Base-by-base conservation (phyloP, 2,888 invertebrate genomes). In the Elgonia sp. region DNA sequence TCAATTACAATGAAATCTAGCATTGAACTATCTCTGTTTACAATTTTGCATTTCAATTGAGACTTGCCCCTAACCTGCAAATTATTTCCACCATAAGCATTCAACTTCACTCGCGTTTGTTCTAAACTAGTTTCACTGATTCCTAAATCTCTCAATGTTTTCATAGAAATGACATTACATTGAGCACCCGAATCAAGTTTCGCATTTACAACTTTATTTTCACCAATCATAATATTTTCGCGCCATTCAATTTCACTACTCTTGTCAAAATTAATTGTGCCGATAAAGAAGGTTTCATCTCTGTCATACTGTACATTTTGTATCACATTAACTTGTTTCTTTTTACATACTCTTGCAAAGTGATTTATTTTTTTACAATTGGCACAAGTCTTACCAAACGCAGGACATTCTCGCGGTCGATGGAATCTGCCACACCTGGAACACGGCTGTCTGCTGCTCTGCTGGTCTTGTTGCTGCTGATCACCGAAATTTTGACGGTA, bases 241-340 rank as follows among this genome's bases (percentile, higher is more conserved):
- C 16, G 39, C 62, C 37, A 62, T 21, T 37, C 39, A 62, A 16
- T n/a, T 1, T 16, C 39, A 39, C n/a, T 65, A 40, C 50, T 46
- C n/a, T 21, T 1, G 90, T 91, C 57, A 81, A 70, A 1, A 88
- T 69, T 69, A 91, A 92, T 62, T 90, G 86, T 72, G 87, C 37
- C 60, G 88, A 91, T 82, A 50, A 69, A 69, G 6, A 69, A 69
- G n/a, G 16, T 1, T n/a, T 40, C 29, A 50, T 29, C 16, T 18
- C 9, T 16, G 88, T 91, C 82, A 89, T 89, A 73, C 67, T 90
- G 70, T 16, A 1, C 4, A 20, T 67, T 65, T 81, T 90, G 39
- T 50, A 77, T 50, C 3, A 55, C 12, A 40, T 72, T 37, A 16
- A 84, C 39, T 12, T 39, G 40, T 84, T 84, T 84, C 42, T 1